Evolutionary conservation across 2,113 vertebrate genomes (phyloP).

Genomic region (Chaetops frenatus): DNA sequence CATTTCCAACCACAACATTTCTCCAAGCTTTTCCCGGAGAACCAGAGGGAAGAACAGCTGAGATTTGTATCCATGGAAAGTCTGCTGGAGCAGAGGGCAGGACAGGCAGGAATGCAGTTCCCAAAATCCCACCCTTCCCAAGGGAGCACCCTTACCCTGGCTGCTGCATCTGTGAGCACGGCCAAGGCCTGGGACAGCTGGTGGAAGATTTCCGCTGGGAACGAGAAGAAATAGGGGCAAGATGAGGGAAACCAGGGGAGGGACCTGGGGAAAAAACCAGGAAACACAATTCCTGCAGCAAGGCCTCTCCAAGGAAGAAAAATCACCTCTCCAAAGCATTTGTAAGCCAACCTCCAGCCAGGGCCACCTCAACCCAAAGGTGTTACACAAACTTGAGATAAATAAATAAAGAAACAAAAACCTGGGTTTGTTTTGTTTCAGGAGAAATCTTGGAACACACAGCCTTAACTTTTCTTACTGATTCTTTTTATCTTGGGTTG

Average conservation of each 20-base stretch:
- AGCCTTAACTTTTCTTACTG: not conserved
- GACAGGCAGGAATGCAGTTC: not conserved
- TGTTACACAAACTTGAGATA: not conserved
- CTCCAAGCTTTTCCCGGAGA: not conserved
- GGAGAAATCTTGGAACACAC: not conserved
- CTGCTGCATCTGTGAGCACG: slow-evolving; percentile 88
- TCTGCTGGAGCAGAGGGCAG: fast-evolving
- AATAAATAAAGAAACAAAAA: not conserved
- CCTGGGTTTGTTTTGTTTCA: fast-evolving
- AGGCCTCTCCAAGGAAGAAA: not conserved
- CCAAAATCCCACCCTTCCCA: not conserved
- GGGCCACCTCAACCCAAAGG: not conserved
- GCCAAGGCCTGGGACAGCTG: slow-evolving; percentile 95
- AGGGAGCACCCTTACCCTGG: slow-evolving; percentile 78
- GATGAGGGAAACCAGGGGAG: not conserved
- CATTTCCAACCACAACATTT: not conserved
- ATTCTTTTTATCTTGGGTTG: not conserved
- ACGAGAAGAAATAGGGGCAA: slow-evolving; percentile 16
- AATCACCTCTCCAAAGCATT: not conserved
- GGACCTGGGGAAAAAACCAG: not conserved
- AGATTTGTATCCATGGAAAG: fast-evolving
- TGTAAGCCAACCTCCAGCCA: not conserved
- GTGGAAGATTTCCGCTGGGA: slow-evolving; percentile 88
- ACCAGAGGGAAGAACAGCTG: not conserved
- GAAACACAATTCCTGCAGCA: not conserved